Conservation (phyloP, 2,888 invertebrate genomes). For the Meganola albula region DNA sequence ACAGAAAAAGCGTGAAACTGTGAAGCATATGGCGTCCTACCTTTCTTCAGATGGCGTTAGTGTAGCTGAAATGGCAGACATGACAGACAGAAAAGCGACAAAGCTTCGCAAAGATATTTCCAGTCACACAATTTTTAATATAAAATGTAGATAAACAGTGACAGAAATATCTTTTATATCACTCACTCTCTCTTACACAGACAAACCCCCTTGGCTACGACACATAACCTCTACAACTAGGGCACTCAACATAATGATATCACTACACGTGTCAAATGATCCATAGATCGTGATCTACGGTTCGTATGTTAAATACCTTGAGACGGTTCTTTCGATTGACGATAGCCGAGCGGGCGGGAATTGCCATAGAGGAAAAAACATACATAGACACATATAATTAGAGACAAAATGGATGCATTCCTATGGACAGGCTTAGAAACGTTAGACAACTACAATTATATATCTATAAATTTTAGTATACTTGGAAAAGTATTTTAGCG, state of each 20-base stretch:
- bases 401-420: slow-evolving; percentile 78
- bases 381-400: slow-evolving; percentile 81
- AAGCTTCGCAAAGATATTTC: slow-evolving; percentile 50
- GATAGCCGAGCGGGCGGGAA: slow-evolving; percentile 80
- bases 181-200: slow-evolving; percentile 57
- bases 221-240: slow-evolving; percentile 71
- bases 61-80: slow-evolving; percentile 38
- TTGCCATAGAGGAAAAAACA: slow-evolving; percentile 85
- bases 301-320: slow-evolving; percentile 65
- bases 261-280: slow-evolving; percentile 53
- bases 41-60: slow-evolving; percentile 40
- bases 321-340: slow-evolving; percentile 77
- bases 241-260: slow-evolving; percentile 60
- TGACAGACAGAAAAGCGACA: slow-evolving; percentile 39
- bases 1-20: too few species aligned
- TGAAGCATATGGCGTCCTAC: slow-evolving; percentile 32
- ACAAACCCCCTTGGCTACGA: slow-evolving; percentile 77
- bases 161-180: slow-evolving; percentile 53
- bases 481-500: too few species aligned
- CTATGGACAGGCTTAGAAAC: slow-evolving; percentile 21
- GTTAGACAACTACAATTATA: too few species aligned
- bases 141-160: slow-evolving; percentile 12
- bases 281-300: slow-evolving; percentile 28
- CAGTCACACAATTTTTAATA: slow-evolving; percentile 20
- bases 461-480: too few species aligned